Evolutionary conservation across 1,140 invertebrate species (phyloP).

Genomic region (Oryzaephilus surinamensis): DNA sequence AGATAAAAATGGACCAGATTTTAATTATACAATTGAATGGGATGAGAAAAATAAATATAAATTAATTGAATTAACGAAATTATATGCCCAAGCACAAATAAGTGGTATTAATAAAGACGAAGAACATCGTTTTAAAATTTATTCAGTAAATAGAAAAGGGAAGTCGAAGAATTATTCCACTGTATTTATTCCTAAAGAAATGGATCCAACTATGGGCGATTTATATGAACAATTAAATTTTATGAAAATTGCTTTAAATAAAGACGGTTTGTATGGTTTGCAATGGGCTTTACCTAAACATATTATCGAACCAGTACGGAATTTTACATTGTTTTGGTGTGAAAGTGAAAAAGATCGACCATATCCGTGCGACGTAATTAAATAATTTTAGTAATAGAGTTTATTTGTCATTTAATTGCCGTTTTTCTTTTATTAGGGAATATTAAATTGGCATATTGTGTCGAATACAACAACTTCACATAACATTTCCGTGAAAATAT

Average conservation of each 20-base stretch:
- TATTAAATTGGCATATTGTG: constrained; percentile 46
- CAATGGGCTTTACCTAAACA: constrained; percentile 53
- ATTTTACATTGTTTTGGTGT: constrained; percentile 70
- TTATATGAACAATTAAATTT: constrained; percentile 46
- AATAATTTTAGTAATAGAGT: constrained; percentile 2
- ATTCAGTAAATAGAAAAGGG: constrained; percentile 48
- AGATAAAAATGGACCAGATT: constrained; percentile 48
- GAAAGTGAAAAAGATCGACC: constrained; percentile 46
- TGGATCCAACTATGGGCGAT: constrained; percentile 35
- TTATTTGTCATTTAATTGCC: constrained; percentile 4
- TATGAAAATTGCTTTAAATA: constrained; percentile 57
- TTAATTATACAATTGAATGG: constrained; percentile 36
- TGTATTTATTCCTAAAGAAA: constrained; percentile 47
- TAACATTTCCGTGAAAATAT: constrained; percentile 45
- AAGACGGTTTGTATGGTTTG: constrained; percentile 54
- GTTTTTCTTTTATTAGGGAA: constrained; percentile 37
- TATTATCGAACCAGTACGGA: constrained; percentile 28
- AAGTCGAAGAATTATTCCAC: constrained; percentile 42
- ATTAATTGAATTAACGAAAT: constrained; percentile 38
- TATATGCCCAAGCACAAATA: constrained; percentile 47
- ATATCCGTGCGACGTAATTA: constrained; percentile 46
- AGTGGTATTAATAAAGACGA: constrained; percentile 34
- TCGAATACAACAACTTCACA: constrained; percentile 35
- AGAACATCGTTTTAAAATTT: constrained; percentile 43
- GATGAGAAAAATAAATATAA: constrained; percentile 32